Base-by-base conservation (phyloP, 2,888 invertebrate species). In the Netelia melanura region DNA sequence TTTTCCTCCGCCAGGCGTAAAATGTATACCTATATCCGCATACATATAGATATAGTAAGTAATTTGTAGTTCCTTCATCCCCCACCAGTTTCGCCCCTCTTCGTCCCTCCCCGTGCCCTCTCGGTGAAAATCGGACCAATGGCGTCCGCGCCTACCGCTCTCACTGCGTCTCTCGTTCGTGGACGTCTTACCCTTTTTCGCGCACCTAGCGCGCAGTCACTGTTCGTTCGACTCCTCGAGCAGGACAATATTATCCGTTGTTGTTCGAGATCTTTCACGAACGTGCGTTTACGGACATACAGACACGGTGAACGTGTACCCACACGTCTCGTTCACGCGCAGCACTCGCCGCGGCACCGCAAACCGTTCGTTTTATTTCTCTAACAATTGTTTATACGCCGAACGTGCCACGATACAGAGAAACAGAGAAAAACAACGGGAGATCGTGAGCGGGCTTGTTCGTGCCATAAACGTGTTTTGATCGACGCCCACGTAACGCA, bases 171-270 rank as follows among this genome's bases (percentile, higher is more conserved):
- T 43, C 84, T 74, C 78, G 85, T 77, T 80, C 78, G 81, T 83
- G 81, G 86, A 84, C 83, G 68, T 78, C 81, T 83, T 89, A 87
- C 83, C 76, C 89, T 87, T 84, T 78, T 77, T 54, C 80, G 80
- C 87, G 56, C 87, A 61, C 72, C 85, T 86, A 86, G 86, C 84
- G 83, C 89, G 88, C 90, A 90, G 89, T 91, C 90, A 91, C 90
- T 89, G 91, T 88, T 89, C 88, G 91, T 89, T 90, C 90, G 89
- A 90, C 90, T 87, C 89, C 87, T 88, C 87, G 90, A 85, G 85
- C 87, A 88, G 88, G 88, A 86, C 17, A 58, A 58, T 17, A 67
- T 58, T 10, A 62, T 14, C n/a, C n/a, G 17, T 56, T 52, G 48
- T 58, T 48, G 65, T 61, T 70, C 38, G 5, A 6, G 38, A 38